Evolutionary conservation across 2,113 vertebrate species (phyloP).

Genomic region (Rhinolophus ferrumequinum): DNA sequence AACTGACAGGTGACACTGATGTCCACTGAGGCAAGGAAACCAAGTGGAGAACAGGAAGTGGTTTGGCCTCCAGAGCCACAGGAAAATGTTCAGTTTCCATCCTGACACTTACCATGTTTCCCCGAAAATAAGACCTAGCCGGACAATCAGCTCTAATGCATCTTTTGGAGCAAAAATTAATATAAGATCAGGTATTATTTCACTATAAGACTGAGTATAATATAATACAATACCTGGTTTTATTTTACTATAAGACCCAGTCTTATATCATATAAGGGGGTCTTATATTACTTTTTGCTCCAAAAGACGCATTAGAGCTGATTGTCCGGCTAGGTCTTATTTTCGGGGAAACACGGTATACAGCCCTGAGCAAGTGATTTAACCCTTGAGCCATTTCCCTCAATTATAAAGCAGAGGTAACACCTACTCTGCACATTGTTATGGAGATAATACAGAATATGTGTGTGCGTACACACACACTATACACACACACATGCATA

Average conservation of each 20-base stretch:
- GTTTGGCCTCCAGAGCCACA: not conserved
- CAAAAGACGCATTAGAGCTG: too few relatives aligned
- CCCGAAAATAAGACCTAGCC: too few relatives aligned
- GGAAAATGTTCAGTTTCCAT: conserved; percentile 23
- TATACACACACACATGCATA: not conserved
- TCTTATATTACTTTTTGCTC: too few relatives aligned
- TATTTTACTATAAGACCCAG: too few relatives aligned
- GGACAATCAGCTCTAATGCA: too few relatives aligned
- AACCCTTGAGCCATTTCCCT: not conserved
- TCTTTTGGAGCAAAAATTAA: too few relatives aligned
- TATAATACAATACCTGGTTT: too few relatives aligned
- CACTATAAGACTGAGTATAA: too few relatives aligned
- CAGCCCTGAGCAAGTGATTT: not conserved
- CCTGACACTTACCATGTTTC: not conserved
- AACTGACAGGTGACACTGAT: not conserved
- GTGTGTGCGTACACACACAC: not conserved
- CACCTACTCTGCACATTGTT: not conserved
- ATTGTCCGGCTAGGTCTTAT: too few relatives aligned
- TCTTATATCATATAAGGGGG: too few relatives aligned
- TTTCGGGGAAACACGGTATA: not conserved
- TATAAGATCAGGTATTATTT: too few relatives aligned
- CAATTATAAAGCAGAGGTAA: conserved; percentile 36
- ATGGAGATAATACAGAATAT: not conserved
- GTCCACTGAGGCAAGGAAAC: conserved; percentile 14
- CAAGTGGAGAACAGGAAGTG: not conserved